Evolutionary conservation across 1,140 invertebrate species (phyloP).

Genomic region (Sitophilus oryzae): DNA sequence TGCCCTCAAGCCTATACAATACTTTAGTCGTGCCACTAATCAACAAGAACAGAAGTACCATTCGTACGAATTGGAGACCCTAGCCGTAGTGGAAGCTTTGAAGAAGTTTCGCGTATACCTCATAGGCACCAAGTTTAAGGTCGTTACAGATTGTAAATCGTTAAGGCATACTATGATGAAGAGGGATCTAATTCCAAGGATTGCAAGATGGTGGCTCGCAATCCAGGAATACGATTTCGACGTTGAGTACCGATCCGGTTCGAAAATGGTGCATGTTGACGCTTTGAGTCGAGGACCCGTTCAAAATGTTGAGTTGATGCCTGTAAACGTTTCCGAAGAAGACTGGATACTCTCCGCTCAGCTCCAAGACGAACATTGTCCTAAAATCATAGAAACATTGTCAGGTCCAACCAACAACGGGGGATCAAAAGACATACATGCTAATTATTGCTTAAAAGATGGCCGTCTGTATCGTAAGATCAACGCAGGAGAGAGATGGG

Average conservation of each 20-base stretch:
- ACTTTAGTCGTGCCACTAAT: conserved; percentile 38
- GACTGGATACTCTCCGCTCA: conserved; percentile 16
- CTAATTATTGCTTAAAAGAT: not conserved
- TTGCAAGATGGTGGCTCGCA: conserved; percentile 41
- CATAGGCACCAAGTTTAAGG: conserved; percentile 24
- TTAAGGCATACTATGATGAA: conserved; percentile 21
- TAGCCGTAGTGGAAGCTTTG: conserved; percentile 29
- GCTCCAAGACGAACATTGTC: conserved; percentile 7
- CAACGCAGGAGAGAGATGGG: not conserved
- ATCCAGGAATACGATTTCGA: conserved; percentile 42
- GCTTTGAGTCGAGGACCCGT: no score
- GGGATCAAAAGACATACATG: not conserved
- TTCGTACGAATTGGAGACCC: no score
- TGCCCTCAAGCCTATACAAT: conserved; percentile 27
- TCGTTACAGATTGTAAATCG: conserved; percentile 35
- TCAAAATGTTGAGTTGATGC: conserved; percentile 1
- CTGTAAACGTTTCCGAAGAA: conserved; percentile 4
- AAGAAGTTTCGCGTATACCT: conserved; percentile 33
- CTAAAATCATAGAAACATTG: not conserved
- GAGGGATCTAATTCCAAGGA: conserved; percentile 25
- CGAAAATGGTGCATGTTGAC: not conserved
- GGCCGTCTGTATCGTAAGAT: conserved; percentile 10
- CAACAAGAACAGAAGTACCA: conserved; percentile 34
- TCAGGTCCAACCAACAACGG: not conserved
- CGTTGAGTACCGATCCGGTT: not conserved